phyloP scores from a whole-genome alignment of 2,888 invertebrate species.

The Galeruca laticollis region DNA sequence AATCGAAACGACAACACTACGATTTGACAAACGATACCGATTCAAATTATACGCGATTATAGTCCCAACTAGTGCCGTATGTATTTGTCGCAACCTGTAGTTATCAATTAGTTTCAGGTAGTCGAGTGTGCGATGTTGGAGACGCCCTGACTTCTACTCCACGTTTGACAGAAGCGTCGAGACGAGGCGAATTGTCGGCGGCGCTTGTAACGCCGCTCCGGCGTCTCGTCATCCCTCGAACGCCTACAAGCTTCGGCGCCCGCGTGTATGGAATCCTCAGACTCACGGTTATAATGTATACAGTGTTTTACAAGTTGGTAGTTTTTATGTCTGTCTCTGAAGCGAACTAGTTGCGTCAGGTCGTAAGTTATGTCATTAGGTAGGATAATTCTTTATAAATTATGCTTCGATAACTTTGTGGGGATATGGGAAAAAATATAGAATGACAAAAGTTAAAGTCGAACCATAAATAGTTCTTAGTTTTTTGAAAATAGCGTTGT shows the following conservation, averaged over 20 bases:
- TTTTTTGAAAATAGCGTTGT: too few relatives aligned
- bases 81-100: conserved; percentile 13
- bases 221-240: conserved; percentile 16
- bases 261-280: conserved; percentile 55
- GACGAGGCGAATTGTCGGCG: conserved; percentile 45
- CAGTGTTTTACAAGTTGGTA: too few relatives aligned
- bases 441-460: too few relatives aligned
- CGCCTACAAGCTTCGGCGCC: conserved; percentile 37
- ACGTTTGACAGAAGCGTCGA: conserved; percentile 62
- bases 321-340: too few relatives aligned
- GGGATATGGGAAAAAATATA: too few relatives aligned
- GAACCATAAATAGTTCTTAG: too few relatives aligned
- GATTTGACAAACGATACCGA: neutral
- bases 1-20: neutral
- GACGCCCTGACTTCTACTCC: conserved; percentile 65
- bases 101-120: conserved; percentile 55
- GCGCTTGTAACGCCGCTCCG: conserved; percentile 21
- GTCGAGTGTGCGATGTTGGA: conserved; percentile 61
- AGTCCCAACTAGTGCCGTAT: neutral
- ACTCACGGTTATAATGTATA: conserved; percentile 21
- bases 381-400: too few relatives aligned
- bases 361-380: too few relatives aligned
- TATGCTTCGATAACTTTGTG: too few relatives aligned
- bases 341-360: too few relatives aligned
- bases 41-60: neutral